These are phyloP conservation scores for Apotomis capreana DNA, from an alignment of 2,888 invertebrate species.

Conservation along the genomic window DNA sequence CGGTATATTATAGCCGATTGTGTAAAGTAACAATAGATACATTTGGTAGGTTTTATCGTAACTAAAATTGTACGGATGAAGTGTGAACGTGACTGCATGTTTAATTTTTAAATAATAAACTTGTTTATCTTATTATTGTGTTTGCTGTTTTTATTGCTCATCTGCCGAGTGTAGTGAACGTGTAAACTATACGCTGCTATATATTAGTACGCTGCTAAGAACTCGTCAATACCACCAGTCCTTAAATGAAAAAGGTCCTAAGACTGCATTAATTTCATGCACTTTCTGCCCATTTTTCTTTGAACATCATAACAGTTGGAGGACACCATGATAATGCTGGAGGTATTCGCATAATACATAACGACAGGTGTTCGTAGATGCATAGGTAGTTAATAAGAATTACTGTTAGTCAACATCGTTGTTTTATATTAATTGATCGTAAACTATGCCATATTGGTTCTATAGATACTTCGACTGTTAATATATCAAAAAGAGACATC, in stretches of 20 bases:
- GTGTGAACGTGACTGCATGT: slow-evolving; percentile 63
- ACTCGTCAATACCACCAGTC: neutral
- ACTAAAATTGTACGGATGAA: slow-evolving; percentile 65
- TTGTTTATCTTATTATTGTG: slow-evolving; percentile 72
- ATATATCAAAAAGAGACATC: too few species aligned
- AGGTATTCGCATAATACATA: slow-evolving; percentile 6
- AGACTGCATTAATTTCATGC: neutral
- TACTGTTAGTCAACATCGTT: neutral
- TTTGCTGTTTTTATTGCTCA: slow-evolving; percentile 68
- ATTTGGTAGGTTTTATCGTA: slow-evolving; percentile 50
- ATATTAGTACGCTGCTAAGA: neutral
- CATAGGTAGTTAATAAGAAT: neutral
- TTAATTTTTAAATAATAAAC: slow-evolving; percentile 69
- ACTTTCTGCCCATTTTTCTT: neutral
- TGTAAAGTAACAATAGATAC: slow-evolving; percentile 35
- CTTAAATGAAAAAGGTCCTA: neutral
- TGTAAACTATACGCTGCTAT: neutral
- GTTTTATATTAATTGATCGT: neutral
- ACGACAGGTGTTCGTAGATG: slow-evolving; percentile 16
- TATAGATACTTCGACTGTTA: neutral
- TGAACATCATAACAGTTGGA: neutral
- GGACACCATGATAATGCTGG: neutral
- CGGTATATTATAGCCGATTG: slow-evolving; percentile 36
- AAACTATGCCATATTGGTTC: neutral
- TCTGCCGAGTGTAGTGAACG: slow-evolving; percentile 26